Evolutionary conservation across 1,140 invertebrate genomes (phyloP).

Genomic region (Drosophila auraria): DNA sequence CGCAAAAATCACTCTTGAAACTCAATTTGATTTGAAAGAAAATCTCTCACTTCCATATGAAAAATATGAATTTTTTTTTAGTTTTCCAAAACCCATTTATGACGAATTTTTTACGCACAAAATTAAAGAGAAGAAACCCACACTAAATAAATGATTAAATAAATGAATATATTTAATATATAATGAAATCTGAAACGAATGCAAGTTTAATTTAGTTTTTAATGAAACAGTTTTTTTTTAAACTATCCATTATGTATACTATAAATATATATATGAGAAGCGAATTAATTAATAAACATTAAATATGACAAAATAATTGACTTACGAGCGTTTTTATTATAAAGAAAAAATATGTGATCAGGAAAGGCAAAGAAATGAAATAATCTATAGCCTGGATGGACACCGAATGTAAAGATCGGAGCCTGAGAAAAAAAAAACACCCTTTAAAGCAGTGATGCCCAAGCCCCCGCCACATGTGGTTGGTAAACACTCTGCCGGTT

Average conservation of each 20-base stretch:
- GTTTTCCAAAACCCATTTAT: slow-evolving; percentile 5
- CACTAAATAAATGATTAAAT: background rate
- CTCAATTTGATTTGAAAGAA: slow-evolving; percentile 3
- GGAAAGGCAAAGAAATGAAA: too few species aligned
- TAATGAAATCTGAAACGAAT: slow-evolving; percentile 27
- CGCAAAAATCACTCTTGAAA: background rate
- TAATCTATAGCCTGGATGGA: too few species aligned
- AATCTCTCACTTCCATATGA: slow-evolving; percentile 41
- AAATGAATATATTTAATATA: slow-evolving; percentile 27
- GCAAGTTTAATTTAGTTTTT: slow-evolving; percentile 54
- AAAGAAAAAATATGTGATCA: too few species aligned
- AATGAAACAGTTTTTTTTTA: slow-evolving; percentile 60
- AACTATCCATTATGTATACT: slow-evolving; percentile 74
- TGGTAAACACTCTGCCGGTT: too few species aligned
- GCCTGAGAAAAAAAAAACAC: too few species aligned
- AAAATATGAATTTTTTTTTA: slow-evolving; percentile 32
- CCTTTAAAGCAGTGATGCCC: too few species aligned
- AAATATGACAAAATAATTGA: slow-evolving; percentile 63
- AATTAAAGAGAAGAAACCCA: background rate
- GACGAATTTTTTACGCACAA: slow-evolving; percentile 33
- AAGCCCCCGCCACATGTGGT: too few species aligned
- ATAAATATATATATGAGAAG: slow-evolving; percentile 65
- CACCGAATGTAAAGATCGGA: too few species aligned
- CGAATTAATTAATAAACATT: slow-evolving; percentile 74
- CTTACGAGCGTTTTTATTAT: too few species aligned